These are phyloP conservation scores for Deroplatys truncata DNA, from an alignment of 2,888 invertebrate species.

Conservation along the genomic window DNA sequence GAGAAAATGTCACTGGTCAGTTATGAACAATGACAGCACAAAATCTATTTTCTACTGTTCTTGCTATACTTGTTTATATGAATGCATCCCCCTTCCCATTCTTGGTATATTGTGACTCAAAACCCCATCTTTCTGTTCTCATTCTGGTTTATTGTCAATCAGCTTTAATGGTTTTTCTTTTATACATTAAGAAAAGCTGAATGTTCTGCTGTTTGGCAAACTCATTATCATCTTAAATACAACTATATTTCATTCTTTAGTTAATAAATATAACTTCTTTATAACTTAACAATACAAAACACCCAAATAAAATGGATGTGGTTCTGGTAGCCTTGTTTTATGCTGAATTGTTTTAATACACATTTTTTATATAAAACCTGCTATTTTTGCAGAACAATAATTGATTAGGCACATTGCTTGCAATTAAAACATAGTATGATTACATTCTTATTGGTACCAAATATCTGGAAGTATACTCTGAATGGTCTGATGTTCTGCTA, in stretches of 20 bases:
- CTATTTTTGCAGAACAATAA: background rate
- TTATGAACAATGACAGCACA: no score
- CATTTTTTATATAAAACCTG: background rate
- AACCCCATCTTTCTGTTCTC: no score
- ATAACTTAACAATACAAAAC: background rate
- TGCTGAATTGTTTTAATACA: background rate
- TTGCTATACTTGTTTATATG: no score
- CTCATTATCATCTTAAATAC: background rate
- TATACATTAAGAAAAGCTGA: no score
- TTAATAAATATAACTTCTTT: background rate
- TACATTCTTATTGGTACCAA: constrained; percentile 17
- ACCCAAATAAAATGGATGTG: background rate
- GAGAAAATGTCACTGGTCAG: no score
- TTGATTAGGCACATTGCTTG: background rate
- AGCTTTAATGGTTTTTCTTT: no score
- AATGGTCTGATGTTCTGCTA: constrained; percentile 18
- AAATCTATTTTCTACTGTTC: no score
- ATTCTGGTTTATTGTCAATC: no score
- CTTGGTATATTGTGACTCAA: no score
- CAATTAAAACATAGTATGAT: background rate
- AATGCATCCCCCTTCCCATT: no score
- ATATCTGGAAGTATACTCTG: constrained; percentile 19
- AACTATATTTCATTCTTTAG: background rate
- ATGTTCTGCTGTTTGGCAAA: no score
- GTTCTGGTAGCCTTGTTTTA: no score